Evolutionary conservation across 2,113 vertebrate species (phyloP).

Genomic region (Cairina moschata): DNA sequence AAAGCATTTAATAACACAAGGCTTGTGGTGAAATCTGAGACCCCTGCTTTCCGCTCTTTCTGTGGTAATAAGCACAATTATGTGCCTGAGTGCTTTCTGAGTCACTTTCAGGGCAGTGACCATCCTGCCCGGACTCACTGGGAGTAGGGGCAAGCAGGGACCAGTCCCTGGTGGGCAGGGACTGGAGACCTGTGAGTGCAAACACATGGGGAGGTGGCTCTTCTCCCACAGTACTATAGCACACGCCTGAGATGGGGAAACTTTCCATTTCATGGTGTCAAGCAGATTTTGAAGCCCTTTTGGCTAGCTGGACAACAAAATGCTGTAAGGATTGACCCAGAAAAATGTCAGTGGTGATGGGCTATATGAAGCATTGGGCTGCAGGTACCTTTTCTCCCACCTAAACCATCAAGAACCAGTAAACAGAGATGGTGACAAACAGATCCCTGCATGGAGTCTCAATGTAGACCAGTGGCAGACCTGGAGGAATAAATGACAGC

Average conservation of each 20-base stretch:
- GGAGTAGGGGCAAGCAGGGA: background rate
- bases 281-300: background rate
- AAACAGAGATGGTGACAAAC: background rate
- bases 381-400: background rate
- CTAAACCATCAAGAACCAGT: background rate
- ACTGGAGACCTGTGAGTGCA: background rate
- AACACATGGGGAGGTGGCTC: background rate
- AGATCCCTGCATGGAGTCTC: background rate
- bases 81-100: background rate
- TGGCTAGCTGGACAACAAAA: background rate
- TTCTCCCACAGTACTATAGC: background rate
- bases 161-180: background rate
- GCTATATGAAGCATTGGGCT: background rate
- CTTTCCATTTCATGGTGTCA: background rate
- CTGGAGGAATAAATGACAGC: background rate
- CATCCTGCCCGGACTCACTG: accelerated
- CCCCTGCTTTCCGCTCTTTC: background rate
- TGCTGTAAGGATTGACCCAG: background rate
- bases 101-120: background rate
- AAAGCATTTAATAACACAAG: background rate
- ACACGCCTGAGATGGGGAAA: background rate
- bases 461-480: background rate
- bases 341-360: background rate
- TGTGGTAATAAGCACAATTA: background rate
- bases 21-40: background rate